phyloP scores from a whole-genome alignment of 2,797 vertebrate species.

The Loriculus beryllinus region DNA sequence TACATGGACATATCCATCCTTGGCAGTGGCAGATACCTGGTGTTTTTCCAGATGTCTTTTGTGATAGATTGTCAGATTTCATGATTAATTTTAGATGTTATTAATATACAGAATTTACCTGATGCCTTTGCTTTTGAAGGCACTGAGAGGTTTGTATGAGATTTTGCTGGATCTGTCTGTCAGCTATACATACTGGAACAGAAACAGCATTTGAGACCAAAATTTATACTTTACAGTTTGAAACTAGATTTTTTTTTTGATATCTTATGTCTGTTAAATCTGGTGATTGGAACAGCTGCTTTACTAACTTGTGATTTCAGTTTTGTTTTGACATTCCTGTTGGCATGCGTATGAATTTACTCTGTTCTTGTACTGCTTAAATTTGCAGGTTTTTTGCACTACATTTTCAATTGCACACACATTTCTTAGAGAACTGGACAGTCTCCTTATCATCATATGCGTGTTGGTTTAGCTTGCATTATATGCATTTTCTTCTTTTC shows the following conservation, averaged over 20 bases:
- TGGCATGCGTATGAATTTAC: neutral
- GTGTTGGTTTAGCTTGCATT: neutral
- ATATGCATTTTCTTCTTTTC: neutral
- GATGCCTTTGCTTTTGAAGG: neutral
- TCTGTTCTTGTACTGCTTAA: neutral
- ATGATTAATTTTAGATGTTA: neutral
- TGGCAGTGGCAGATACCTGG: neutral
- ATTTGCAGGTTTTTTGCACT: too few species aligned
- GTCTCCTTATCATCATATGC: neutral
- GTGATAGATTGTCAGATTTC: neutral
- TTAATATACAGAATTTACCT: neutral
- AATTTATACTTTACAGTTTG: neutral
- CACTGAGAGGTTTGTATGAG: neutral
- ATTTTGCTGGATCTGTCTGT: conserved; percentile 11
- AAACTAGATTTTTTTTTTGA: neutral
- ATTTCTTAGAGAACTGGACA: neutral
- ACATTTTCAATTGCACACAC: neutral
- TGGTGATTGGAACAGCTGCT: conserved; percentile 30
- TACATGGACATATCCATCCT: neutral
- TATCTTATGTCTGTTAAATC: neutral
- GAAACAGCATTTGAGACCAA: conserved; percentile 6
- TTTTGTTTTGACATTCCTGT: conserved; percentile 39
- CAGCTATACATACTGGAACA: neutral
- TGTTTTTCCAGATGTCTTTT: neutral
- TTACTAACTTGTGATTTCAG: conserved; percentile 27